phyloP scores from a whole-genome alignment of 2,888 invertebrate genomes.

The Amblyjoppa proteus region DNA sequence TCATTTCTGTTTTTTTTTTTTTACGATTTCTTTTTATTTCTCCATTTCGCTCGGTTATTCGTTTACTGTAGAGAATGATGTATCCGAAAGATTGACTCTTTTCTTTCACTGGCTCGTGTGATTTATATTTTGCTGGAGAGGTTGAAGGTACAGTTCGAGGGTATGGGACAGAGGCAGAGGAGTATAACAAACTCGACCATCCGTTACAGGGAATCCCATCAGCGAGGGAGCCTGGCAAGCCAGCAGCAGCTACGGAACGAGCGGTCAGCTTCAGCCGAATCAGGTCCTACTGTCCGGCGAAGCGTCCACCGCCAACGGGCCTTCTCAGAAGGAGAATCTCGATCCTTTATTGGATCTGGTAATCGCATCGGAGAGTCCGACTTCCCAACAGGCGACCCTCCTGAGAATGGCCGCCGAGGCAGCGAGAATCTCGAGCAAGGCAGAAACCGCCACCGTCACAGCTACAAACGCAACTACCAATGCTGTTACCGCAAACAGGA shows the following conservation, averaged over 20 bases:
- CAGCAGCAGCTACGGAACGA: slow-evolving; percentile 79
- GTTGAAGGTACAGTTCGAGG: slow-evolving; percentile 8
- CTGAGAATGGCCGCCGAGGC: slow-evolving; percentile 79
- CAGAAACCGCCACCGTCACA: slow-evolving; percentile 67
- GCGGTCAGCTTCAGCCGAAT: slow-evolving; percentile 62
- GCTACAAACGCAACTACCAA: slow-evolving; percentile 64
- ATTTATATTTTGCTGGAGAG: slow-evolving; percentile 78
- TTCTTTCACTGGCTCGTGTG: slow-evolving; percentile 85
- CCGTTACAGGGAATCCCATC: slow-evolving; percentile 70
- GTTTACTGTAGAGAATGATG: slow-evolving; percentile 47
- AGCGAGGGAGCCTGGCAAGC: slow-evolving; percentile 69
- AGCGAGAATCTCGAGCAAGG: slow-evolving; percentile 77
- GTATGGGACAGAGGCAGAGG: slow-evolving; percentile 14
- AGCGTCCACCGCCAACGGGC: slow-evolving; percentile 50
- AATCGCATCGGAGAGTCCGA: slow-evolving; percentile 81
- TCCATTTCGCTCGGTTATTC: slow-evolving; percentile 84
- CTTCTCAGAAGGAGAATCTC: slow-evolving; percentile 55
- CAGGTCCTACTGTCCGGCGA: slow-evolving; percentile 59
- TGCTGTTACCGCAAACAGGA: slow-evolving; percentile 66
- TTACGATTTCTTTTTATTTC: slow-evolving; percentile 73
- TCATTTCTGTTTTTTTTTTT: background rate
- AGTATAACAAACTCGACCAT: slow-evolving; percentile 66
- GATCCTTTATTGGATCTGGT: slow-evolving; percentile 82
- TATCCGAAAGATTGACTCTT: slow-evolving; percentile 84
- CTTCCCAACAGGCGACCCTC: slow-evolving; percentile 79